Evolutionary conservation across 2,888 invertebrate genomes (phyloP), one percentile per base, ranked within the genome.

Genomic region (Pollenia angustigena): DNA sequence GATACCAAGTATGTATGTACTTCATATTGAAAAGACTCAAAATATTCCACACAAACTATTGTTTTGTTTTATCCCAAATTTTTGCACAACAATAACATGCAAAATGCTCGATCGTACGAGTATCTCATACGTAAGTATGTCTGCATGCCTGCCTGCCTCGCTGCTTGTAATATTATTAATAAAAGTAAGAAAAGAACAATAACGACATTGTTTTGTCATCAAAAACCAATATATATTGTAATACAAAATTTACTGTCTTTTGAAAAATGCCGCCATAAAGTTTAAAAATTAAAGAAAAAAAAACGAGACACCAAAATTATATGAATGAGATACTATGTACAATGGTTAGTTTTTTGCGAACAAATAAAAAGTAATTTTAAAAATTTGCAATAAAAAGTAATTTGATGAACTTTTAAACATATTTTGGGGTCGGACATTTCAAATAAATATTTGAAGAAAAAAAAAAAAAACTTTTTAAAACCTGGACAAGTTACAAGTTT

Each of bases 151-250:
- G 12, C 11, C 14, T 56, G 44, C 1, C 7, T n/a, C 6, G 6
- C 14, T 56, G 58, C 14, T 60, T 40, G 16, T 64, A 66, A 66
- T 62, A 56, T 81, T 56, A 66, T 66, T 72, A 81, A 74, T 74
- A 71, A 62, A 71, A 80, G n/a, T 66, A 74, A 40, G 74, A 74
- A 76, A 71, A 82, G 82, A 82, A 82, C 82, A 82, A 82, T 76
- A 82, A 82, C 82, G 82, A 82, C 52, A 82, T 82, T 82, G 82
- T 76, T 82, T 82, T 82, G 82, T 76, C 82, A 76, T 82, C 82
- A 82, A 82, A 82, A 76, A 76, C 82, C 82, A 82, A 82, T 82
- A 82, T 82, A 75, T 76, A 82, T 82, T 82, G 82, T 82, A 82
- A 82, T 76, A 75, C 60, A 56, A 82, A 60, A 69, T 56, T 62